These are phyloP conservation scores for Bombus superbus DNA, from an alignment of 1,140 invertebrate species.

Conservation along the genomic window DNA sequence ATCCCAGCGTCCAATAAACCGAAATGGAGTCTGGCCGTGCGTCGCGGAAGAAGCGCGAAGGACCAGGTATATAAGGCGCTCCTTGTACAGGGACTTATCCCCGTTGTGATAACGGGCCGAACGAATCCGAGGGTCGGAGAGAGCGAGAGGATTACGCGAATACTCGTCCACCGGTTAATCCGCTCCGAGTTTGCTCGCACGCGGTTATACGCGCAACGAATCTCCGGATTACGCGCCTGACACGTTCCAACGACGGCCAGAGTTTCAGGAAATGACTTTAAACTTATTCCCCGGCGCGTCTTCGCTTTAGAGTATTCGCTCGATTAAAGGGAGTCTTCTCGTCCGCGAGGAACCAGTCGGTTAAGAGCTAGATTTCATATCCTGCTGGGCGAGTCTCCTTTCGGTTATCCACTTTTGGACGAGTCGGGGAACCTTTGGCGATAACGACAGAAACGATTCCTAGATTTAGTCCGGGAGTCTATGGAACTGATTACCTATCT, in stretches of 20 bases:
- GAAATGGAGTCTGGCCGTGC: slow-evolving; percentile 47
- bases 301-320: not conserved
- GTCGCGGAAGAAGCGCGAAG: slow-evolving; percentile 39
- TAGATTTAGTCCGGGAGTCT: too few species aligned
- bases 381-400: not conserved
- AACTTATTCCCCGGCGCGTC: not conserved
- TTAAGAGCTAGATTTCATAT: not conserved
- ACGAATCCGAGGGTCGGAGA: slow-evolving; percentile 47
- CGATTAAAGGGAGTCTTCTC: not conserved
- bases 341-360: not conserved
- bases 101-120: slow-evolving; percentile 56
- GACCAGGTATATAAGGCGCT: slow-evolving; percentile 22
- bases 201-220: slow-evolving; percentile 44
- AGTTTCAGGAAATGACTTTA: slow-evolving; percentile 25
- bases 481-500: not conserved
- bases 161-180: slow-evolving; percentile 63
- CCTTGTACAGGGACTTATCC: slow-evolving; percentile 47
- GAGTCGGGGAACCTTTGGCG: not conserved
- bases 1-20: slow-evolving; percentile 39
- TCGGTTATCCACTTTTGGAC: not conserved
- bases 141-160: slow-evolving; percentile 58
- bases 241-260: slow-evolving; percentile 8
- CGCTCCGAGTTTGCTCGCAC: slow-evolving; percentile 41
- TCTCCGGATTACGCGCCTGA: slow-evolving; percentile 48
- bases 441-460: not conserved